Evolutionary conservation across 1,140 invertebrate species (phyloP), one percentile per base, ranked within the genome.

Genomic region (Diorhabda sublineata): DNA sequence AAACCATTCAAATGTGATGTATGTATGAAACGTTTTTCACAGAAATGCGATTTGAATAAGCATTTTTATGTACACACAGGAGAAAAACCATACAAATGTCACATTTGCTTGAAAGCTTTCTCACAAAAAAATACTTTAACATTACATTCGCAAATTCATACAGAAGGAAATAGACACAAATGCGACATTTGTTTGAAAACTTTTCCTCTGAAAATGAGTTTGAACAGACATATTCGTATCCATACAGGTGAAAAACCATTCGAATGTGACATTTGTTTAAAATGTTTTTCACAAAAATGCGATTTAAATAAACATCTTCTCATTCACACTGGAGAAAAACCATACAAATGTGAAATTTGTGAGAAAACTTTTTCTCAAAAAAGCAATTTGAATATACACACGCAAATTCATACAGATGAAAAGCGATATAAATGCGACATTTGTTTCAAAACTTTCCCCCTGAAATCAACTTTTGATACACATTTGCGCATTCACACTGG

Each of bases 41-140:
- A 52, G 8, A 52, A 52, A 9, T 5, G 5, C 8, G 5, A 52
- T 52, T 52, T 52, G 8, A 9, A 52, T 5, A 52, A 52, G 2
- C 45, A 52, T 52, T 85, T 8, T 26, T 26, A 26, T 26, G 26
- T 26, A 26, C 26, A 26, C 26, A 26, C 26, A 26, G 26, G 26
- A 26, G 26, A 26, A 26, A 26, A 26, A 26, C 26, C 26, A 26
- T 26, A 26, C 26, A 26, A 26, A 26, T 26, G 26, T 26, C 26
- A 26, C 26, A 26, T 26, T 26, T 26, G 26, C 26, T 26, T 26
- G 26, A 26, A 26, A 26, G 26, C 26, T 26, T 26, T 26, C 26
- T 58, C 63, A 52, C 45, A 52, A 52, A 52, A 52, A 52, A 9
- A 9, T 52, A 52, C 5, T 52, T 52, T 52, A 52, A 52, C 8